These are phyloP conservation scores for Triplophysa rosa DNA, from an alignment of 2,113 vertebrate genomes.

Conservation along the genomic window DNA sequence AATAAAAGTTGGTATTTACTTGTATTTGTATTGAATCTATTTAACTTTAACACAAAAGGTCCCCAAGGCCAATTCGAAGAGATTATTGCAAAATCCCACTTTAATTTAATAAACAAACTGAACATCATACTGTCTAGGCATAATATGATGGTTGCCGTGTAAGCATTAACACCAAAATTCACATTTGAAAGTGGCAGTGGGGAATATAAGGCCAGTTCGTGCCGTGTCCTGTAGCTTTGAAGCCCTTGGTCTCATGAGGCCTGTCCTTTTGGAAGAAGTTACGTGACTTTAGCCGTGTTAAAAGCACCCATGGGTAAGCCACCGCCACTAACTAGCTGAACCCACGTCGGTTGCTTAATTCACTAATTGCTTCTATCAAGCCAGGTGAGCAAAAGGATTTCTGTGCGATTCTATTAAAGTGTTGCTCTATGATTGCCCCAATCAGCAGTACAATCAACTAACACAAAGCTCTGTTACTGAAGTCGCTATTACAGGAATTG, in stretches of 20 bases:
- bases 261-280: not conserved
- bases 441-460: not conserved
- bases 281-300: slow-evolving; percentile 13
- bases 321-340: not conserved
- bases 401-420: not conserved
- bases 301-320: slow-evolving; percentile 1
- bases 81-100: not conserved
- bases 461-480: too few species aligned
- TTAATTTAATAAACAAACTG: too few species aligned
- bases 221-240: not conserved
- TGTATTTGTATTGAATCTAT: too few species aligned
- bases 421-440: too few species aligned
- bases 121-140: too few species aligned
- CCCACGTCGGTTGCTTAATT: not conserved
- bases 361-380: not conserved
- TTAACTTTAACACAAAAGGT: too few species aligned
- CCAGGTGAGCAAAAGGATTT: not conserved
- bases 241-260: slow-evolving; percentile 4
- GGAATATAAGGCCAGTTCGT: not conserved
- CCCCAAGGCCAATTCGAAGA: too few species aligned
- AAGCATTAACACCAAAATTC: not conserved
- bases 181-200: not conserved
- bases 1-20: too few species aligned
- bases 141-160: too few species aligned
- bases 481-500: too few species aligned